Evolutionary conservation across 2,888 invertebrate species (phyloP).

Genomic region (Leucoma salicis): DNA sequence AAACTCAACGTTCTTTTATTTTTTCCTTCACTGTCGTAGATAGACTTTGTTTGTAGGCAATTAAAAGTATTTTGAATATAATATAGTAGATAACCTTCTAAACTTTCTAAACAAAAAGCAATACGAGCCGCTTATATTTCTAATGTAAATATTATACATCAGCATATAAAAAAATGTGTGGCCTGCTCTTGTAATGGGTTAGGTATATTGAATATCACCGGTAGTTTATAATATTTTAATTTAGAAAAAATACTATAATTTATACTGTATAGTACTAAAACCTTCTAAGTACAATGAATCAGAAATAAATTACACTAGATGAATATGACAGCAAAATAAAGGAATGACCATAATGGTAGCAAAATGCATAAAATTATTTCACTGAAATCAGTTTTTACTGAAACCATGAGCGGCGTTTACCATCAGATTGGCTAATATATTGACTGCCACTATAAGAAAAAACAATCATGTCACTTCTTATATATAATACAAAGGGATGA

Average conservation of each 20-base stretch:
- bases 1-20: conserved; percentile 16
- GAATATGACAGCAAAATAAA: too few relatives aligned
- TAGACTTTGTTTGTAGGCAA: conserved; percentile 30
- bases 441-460: too few relatives aligned
- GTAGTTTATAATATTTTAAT: background rate
- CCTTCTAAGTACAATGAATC: background rate
- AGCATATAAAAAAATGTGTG: conserved; percentile 39
- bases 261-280: background rate
- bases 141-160: conserved; percentile 46
- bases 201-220: conserved; percentile 28
- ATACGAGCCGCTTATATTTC: conserved; percentile 64
- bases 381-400: too few relatives aligned
- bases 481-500: too few relatives aligned
- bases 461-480: too few relatives aligned
- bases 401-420: too few relatives aligned
- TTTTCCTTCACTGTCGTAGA: conserved; percentile 21
- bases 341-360: too few relatives aligned
- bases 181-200: conserved; percentile 51
- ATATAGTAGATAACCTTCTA: conserved; percentile 25
- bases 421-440: too few relatives aligned
- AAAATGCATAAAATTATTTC: too few relatives aligned
- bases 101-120: conserved; percentile 48
- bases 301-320: too few relatives aligned
- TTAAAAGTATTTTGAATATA: conserved; percentile 38
- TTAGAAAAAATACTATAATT: background rate